Evolutionary conservation across 2,797 vertebrate genomes (phyloP).

Genomic region (Aplochiton taeniatus): DNA sequence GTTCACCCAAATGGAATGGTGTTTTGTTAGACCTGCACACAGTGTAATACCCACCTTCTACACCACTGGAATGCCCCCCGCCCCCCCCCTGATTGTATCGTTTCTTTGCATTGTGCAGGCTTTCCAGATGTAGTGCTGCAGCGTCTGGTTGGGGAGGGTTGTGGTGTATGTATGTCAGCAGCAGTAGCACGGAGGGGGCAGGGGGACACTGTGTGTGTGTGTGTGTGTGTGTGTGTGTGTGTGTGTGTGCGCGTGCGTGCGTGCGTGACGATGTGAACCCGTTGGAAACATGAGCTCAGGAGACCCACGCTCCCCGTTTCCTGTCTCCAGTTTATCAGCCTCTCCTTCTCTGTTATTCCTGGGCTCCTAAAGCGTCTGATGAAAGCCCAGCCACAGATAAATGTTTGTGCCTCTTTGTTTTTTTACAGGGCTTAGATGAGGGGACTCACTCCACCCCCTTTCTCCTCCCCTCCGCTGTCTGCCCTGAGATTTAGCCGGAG

Average conservation of each 20-base stretch:
- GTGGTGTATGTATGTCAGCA: constrained; percentile 71
- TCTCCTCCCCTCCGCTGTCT: constrained; percentile 43
- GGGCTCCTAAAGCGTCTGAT: constrained; percentile 66
- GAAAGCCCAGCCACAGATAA: constrained; percentile 76
- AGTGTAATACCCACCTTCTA: neutral
- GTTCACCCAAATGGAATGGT: constrained; percentile 24
- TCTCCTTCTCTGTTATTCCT: constrained; percentile 71
- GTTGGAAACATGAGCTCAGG: constrained; percentile 68
- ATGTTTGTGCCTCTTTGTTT: constrained; percentile 74
- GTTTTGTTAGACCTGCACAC: constrained; percentile 30
- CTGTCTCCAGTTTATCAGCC: constrained; percentile 78
- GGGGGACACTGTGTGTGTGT: constrained; percentile 4
- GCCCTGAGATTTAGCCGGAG: constrained; percentile 69
- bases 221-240: too few relatives aligned
- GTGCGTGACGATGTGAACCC: constrained; percentile 24
- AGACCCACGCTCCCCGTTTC: constrained; percentile 70
- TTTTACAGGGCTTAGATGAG: constrained; percentile 77
- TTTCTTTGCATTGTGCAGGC: constrained; percentile 19
- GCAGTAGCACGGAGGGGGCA: constrained; percentile 12
- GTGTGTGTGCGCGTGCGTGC: neutral
- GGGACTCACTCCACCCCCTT: constrained; percentile 54
- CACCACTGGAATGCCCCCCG: constrained; percentile 32
- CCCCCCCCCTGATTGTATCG: too few relatives aligned
- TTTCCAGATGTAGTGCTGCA: constrained; percentile 60
- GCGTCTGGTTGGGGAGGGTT: constrained; percentile 56